phyloP scores from a whole-genome alignment of 2,797 vertebrate species.

The Pipistrellus pygmaeus region DNA sequence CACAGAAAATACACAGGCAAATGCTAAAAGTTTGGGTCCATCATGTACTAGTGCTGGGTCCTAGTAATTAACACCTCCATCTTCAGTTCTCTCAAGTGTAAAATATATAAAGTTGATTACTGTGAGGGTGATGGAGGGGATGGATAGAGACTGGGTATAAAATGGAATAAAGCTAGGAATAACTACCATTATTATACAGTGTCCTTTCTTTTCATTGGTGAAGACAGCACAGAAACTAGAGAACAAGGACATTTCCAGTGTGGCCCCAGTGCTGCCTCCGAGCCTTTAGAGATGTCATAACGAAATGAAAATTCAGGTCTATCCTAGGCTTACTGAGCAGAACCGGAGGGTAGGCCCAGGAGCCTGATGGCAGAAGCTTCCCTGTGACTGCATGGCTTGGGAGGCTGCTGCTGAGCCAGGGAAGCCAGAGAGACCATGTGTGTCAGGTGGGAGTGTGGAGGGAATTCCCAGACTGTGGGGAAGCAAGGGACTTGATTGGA shows the following conservation, averaged over 20 bases:
- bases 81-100: neutral
- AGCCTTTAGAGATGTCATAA: neutral
- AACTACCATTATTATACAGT: accelerated
- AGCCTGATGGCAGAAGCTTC: neutral
- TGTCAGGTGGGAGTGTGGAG: neutral
- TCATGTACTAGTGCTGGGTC: neutral
- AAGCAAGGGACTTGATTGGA: no score
- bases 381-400: accelerated
- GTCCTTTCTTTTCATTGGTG: neutral
- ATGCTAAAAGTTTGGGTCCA: neutral
- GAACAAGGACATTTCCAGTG: neutral
- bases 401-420: no score
- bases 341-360: neutral
- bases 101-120: neutral
- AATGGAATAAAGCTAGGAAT: neutral
- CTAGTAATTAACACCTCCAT: neutral
- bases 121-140: neutral
- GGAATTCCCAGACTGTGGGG: neutral
- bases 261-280: neutral
- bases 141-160: neutral
- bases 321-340: neutral
- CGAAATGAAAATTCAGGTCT: neutral
- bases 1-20: neutral
- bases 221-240: neutral
- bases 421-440: neutral